Conservation (phyloP, 2,113 vertebrate genomes). For the Aspidoscelis tigris region DNA sequence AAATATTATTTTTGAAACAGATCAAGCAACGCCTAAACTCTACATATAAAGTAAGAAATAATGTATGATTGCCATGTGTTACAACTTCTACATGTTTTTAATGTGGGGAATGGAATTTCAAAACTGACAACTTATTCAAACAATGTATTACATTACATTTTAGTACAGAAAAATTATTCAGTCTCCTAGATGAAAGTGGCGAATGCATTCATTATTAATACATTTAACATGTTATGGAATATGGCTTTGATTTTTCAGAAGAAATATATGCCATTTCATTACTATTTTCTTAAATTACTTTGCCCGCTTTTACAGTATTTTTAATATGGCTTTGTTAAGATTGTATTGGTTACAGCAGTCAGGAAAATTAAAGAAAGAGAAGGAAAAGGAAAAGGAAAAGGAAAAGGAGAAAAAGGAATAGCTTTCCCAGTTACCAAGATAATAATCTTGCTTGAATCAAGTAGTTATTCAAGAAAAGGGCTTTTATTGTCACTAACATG, state of each 20-base stretch:
- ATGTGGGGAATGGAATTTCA: constrained; percentile 76
- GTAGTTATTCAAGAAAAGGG: too few species aligned
- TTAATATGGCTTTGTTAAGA: not conserved
- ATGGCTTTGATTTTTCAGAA: not conserved
- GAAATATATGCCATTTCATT: not conserved
- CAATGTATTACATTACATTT: constrained; percentile 1
- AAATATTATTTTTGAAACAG: constrained; percentile 73
- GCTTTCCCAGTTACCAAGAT: not conserved
- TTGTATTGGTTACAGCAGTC: not conserved
- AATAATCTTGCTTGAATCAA: not conserved
- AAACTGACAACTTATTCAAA: constrained; percentile 70
- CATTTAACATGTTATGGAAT: not conserved
- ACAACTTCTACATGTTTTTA: constrained; percentile 73
- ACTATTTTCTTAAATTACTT: not conserved
- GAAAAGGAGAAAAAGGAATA: not conserved
- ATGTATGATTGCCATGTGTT: constrained; percentile 67
- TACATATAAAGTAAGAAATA: constrained; percentile 77
- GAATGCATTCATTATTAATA: not conserved
- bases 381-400: too few species aligned
- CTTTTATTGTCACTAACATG: too few species aligned
- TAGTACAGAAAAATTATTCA: not conserved
- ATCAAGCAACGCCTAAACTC: constrained; percentile 10
- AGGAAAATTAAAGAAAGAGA: too few species aligned
- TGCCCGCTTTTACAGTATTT: not conserved
- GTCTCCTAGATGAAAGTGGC: not conserved